A percentile compares a stretch with the other conserved stretches of the same genome.
Evolutionary conservation across 2,888 invertebrate species (phyloP).

Genomic region (Nematopogon swammerdamellus): DNA sequence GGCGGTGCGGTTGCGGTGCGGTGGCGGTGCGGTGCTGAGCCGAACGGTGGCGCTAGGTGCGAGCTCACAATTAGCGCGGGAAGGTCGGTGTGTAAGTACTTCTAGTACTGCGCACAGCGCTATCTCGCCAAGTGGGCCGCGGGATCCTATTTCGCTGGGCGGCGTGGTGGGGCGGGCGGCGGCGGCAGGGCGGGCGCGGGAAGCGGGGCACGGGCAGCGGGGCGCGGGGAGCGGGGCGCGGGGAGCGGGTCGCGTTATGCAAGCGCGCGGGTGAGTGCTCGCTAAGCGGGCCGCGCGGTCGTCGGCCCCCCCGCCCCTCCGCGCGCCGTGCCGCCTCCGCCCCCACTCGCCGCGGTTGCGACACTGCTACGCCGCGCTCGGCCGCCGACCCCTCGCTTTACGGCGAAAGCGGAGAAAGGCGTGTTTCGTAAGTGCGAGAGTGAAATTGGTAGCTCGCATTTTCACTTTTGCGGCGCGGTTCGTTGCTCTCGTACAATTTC

Average conservation of each 20-base stretch:
- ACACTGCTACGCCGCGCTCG: conserved; percentile 9
- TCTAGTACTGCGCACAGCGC: conserved; percentile 1
- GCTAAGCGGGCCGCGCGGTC: conserved; percentile 60
- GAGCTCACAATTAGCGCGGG: no score
- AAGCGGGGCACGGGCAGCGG: conserved; percentile 18
- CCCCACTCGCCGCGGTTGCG: conserved; percentile 12
- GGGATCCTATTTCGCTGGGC: neutral
- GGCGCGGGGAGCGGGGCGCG: conserved; percentile 19
- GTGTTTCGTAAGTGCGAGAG: conserved; percentile 53
- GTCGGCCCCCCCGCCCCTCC: conserved; percentile 41
- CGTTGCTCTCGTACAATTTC: conserved; percentile 23
- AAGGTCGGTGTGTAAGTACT: conserved; percentile 2
- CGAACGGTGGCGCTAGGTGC: no score
- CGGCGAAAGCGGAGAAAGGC: conserved; percentile 56
- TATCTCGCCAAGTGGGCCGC: no score
- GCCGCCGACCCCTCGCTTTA: conserved; percentile 13
- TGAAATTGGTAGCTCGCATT: conserved; percentile 41
- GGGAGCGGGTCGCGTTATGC: conserved; percentile 33
- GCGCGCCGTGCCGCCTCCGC: conserved; percentile 5
- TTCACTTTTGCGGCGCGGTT: conserved; percentile 50
- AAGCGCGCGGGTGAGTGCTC: conserved; percentile 60
- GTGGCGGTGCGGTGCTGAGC: conserved; percentile 8
- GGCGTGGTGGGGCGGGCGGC: neutral
- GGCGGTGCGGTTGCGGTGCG: conserved; percentile 10
- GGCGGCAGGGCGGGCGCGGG: conserved; percentile 1